Base-by-base conservation (phyloP, 1,140 invertebrate species). In the Macrobrachium nipponense region DNA sequence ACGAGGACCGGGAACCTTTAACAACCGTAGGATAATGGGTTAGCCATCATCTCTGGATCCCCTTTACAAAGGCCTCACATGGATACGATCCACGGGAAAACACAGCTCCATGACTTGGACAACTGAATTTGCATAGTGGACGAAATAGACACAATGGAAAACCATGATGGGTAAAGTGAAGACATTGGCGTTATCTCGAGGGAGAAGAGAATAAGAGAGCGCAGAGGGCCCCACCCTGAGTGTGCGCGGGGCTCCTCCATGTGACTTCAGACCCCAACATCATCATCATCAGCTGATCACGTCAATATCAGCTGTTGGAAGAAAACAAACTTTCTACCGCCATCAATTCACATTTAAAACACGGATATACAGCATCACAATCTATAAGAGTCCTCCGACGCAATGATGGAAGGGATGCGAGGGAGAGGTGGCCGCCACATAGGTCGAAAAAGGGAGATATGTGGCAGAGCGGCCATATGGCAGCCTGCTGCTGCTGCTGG, bases 231-330 rank as follows among this genome's bases (percentile, higher is more conserved):
- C 85, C 85, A 64, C 85, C 85, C 85, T 81, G 72, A 23, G 60
- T 66, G 79, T 43, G 59, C 59, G 68, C 85, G 73, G 51, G 72
- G 85, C 85, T 80, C 85, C 85, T 62, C 85, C 85, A 79, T 87
- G 72, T 27, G 60, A 58, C 70, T 43, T 27, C 27, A 59, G 79
- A 62, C 70, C 80, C 73, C 85, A 72, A 87, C 81, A 80, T 87
- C 79, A 87, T 70, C 79, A 80, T n/a, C 80, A 87, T 87, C 85
- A 87, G 85, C 85, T 87, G 85, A 87, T 87, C 85, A 81, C 85
- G 85, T 87, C 85, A 87, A 87, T 87, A 87, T 87, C 85, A 87
- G 85, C 85, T 87, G 85, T 81, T 81, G 20, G 72, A 77, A 81
- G 79, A 87, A 81, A 87, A 87, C 85, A 87, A 87, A 87, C 85